Evolutionary conservation across 2,113 vertebrate genomes (phyloP).

Genomic region (Labrus mixtus): DNA sequence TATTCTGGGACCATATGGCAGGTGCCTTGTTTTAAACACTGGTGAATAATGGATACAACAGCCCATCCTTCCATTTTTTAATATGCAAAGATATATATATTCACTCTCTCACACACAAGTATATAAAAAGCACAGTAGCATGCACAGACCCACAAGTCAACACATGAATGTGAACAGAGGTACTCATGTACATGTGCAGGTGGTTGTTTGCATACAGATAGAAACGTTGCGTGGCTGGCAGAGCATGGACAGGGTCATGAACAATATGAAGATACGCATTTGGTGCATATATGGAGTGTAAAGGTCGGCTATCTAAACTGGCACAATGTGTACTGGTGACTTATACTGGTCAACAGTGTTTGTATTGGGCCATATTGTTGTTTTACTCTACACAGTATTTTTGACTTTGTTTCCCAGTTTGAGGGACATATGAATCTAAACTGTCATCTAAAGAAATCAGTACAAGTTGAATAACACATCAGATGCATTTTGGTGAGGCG

Average conservation of each 20-base stretch:
- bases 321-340: too few relatives aligned
- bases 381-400: neutral
- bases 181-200: neutral
- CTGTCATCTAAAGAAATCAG: neutral
- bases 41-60: constrained; percentile 77
- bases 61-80: constrained; percentile 41
- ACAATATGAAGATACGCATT: neutral
- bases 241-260: neutral
- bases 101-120: neutral
- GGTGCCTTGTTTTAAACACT: constrained; percentile 60
- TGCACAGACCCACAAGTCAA: neutral
- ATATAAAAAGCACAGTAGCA: neutral
- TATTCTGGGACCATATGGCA: constrained; percentile 72
- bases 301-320: too few relatives aligned
- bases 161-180: neutral
- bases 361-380: neutral
- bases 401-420: neutral
- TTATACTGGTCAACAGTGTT: too few relatives aligned
- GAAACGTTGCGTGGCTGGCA: neutral
- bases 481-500: neutral
- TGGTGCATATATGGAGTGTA: too few relatives aligned
- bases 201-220: neutral
- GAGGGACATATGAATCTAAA: neutral
- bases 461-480: neutral
- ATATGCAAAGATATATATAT: constrained; percentile 40